Evolutionary conservation across 2,888 invertebrate genomes (phyloP).

Genomic region (Resseliella maxima): DNA sequence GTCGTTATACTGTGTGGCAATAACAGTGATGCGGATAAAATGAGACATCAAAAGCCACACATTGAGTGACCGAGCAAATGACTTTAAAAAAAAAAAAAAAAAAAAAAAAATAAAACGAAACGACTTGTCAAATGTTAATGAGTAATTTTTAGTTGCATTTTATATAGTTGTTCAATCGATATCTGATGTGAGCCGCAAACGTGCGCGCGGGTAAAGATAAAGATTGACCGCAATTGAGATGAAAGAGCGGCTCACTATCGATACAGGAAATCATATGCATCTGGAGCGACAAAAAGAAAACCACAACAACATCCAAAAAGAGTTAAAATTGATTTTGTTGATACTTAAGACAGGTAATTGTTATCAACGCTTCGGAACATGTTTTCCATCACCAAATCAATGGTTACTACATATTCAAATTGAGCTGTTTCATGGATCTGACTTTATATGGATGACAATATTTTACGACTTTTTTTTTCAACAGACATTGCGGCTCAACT

Average conservation of each 20-base stretch:
- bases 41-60: constrained; percentile 54
- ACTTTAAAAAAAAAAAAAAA: too few relatives aligned
- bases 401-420: neutral
- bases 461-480: neutral
- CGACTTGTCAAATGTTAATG: constrained; percentile 54
- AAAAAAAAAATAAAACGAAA: too few relatives aligned
- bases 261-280: constrained; percentile 33
- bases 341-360: constrained; percentile 41
- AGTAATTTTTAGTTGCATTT: constrained; percentile 51
- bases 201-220: too few relatives aligned
- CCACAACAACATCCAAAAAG: neutral
- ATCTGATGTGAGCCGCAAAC: neutral
- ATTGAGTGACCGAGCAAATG: neutral
- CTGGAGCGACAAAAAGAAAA: too few relatives aligned
- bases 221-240: neutral
- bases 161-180: neutral
- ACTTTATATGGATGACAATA: neutral
- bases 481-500: neutral
- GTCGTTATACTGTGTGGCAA: neutral
- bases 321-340: constrained; percentile 44
- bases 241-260: neutral
- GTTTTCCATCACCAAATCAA: neutral
- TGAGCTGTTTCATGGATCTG: neutral
- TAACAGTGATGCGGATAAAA: constrained; percentile 10
- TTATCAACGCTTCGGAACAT: constrained; percentile 19